A percentile compares a stretch with the other conserved stretches of the same genome.
Evolutionary conservation across 2,888 invertebrate genomes (phyloP).

Genomic region (Acholoe squamosa): DNA sequence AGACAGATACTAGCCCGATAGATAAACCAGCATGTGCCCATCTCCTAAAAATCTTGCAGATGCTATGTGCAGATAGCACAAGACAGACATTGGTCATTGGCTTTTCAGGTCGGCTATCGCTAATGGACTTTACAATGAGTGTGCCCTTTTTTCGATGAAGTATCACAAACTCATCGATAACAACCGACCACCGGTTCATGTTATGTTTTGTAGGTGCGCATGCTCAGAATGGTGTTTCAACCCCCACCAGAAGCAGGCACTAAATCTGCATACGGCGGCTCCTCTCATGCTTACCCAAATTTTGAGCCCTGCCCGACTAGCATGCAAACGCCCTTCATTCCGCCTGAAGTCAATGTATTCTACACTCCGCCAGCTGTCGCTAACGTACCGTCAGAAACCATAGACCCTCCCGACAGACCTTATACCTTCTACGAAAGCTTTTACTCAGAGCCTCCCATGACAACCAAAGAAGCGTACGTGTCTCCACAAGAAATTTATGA

Average conservation of each 20-base stretch:
- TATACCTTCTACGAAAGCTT: slow-evolving; percentile 71
- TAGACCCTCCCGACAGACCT: slow-evolving; percentile 42
- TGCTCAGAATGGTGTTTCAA: slow-evolving; percentile 9
- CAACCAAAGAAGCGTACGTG: slow-evolving; percentile 68
- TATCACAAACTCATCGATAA: neutral
- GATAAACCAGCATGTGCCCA: no score
- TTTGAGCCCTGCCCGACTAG: neutral
- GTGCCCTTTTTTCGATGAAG: no score
- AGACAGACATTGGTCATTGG: no score
- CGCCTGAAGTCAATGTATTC: slow-evolving; percentile 61
- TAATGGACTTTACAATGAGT: no score
- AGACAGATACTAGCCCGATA: no score
- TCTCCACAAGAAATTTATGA: slow-evolving; percentile 66
- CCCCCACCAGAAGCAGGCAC: neutral
- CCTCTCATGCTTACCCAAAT: neutral
- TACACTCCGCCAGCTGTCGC: slow-evolving; percentile 22
- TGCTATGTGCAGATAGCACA: no score
- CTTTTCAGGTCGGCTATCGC: no score
- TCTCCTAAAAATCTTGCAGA: no score
- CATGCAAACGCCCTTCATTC: slow-evolving; percentile 63
- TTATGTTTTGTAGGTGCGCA: slow-evolving; percentile 43
- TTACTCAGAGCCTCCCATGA: slow-evolving; percentile 73
- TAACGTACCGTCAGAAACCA: neutral
- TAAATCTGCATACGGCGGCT: neutral
- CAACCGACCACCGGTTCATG: neutral